phyloP scores from a whole-genome alignment of 2,797 vertebrate species.

The Helarctos malayanus region DNA sequence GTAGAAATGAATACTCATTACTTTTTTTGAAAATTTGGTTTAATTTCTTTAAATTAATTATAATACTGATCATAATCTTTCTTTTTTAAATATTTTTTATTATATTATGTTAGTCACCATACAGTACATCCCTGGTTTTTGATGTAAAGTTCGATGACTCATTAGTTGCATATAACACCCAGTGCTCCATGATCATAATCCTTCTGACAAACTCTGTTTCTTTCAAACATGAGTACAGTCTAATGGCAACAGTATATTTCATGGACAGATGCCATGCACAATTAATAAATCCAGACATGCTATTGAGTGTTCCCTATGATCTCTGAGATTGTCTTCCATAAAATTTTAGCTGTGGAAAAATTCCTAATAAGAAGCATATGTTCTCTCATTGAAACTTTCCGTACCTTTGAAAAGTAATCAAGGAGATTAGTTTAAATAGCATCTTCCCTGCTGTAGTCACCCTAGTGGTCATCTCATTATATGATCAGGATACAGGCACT shows the following conservation, averaged over 20 bases:
- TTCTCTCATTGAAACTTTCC: conserved; percentile 51
- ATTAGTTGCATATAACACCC: too few species aligned
- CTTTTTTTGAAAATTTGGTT: neutral
- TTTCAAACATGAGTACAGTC: neutral
- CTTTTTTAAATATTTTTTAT: too few species aligned
- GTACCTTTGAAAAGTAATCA: conserved; percentile 69
- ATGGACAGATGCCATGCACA: neutral
- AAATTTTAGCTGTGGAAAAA: conserved; percentile 32
- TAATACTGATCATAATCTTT: neutral
- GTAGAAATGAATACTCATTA: neutral
- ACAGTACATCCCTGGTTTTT: too few species aligned
- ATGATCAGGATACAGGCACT: conserved; percentile 63
- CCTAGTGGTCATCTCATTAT: neutral
- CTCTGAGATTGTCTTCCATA: neutral
- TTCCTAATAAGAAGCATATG: conserved; percentile 61
- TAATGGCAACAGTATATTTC: neutral
- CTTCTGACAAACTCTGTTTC: neutral
- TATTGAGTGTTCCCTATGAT: neutral
- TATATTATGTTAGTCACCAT: too few species aligned
- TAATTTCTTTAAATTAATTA: conserved; percentile 2
- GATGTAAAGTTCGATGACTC: too few species aligned
- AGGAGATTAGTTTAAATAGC: conserved; percentile 71
- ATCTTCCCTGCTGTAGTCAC: conserved; percentile 41
- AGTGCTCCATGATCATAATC: neutral
- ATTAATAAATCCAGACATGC: neutral